Base-by-base conservation (phyloP, 2,113 vertebrate species). In the Istiophorus platypterus region DNA sequence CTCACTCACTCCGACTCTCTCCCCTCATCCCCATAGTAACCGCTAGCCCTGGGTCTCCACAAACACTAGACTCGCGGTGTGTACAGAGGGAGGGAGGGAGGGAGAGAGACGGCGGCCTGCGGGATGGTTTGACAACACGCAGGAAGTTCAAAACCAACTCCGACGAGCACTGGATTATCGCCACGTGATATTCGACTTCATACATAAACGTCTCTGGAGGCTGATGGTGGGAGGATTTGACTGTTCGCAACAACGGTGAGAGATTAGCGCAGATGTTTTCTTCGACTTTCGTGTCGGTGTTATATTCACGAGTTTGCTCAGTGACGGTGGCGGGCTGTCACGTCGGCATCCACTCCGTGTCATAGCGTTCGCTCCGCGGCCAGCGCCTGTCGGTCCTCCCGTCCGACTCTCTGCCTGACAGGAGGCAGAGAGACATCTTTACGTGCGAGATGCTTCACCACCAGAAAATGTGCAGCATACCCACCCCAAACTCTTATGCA, bases 21-120 rank as follows among this genome's bases (percentile, higher is more conserved):
- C 58, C 69, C 72, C 89, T 86, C 81, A 95, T 95, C 89, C 92
- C 94, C 94, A 95, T 95, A 95, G 94, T 94, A 95, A 95, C 94
- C 92, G 80, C 73, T 62, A 74, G 82, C 83, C 83, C 80, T 26
- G 85, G 85, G 76, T 90, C 92, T 93, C 87, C 89, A 79, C 75
- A 51, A 89, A 81, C 88, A 72, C 73, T n/a, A n/a, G n/a, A n/a
- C n/a, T n/a, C 5, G 54, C 26, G 37, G 72, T 56, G 72, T 62
- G 81, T 72, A 12, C 2, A 18, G 61, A 58, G 54, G 42, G 67
- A 72, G 37, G 64, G 69, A 75, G 69, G 15, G 61, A 58, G 54
- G 42, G 67, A 72, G 37, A 66, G 69, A 75, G 69, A 69, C 51
- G 9, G 70, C 8, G 51, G 80, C 68, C 65, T 29, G 65, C 24